Evolutionary conservation across 2,797 vertebrate genomes (phyloP).

Genomic region (Discoglossus pictus): DNA sequence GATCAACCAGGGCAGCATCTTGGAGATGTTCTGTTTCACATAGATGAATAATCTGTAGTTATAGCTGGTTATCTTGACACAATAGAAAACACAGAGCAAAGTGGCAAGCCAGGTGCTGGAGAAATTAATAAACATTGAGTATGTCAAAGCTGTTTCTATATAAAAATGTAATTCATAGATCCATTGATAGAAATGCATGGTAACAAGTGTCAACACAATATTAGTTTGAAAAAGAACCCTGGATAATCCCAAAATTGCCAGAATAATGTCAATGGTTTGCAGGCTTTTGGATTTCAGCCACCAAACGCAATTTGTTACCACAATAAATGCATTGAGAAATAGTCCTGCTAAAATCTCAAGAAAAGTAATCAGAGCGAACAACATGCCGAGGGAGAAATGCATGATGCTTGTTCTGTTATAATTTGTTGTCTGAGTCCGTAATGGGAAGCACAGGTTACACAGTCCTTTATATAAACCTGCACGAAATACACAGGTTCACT

Average conservation of each 20-base stretch:
- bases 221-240: slow-evolving; percentile 1
- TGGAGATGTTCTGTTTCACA: slow-evolving; percentile 60
- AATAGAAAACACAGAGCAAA: slow-evolving; percentile 46
- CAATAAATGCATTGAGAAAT: no score
- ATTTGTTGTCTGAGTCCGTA: no score
- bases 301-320: slow-evolving; percentile 2
- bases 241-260: slow-evolving; percentile 3
- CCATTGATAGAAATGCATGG: no score
- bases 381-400: no score
- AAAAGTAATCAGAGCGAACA: not conserved
- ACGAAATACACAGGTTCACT: no score
- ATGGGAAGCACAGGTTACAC: no score
- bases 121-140: not conserved
- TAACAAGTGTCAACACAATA: no score
- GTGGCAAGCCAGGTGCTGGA: slow-evolving; percentile 46
- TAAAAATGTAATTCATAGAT: no score
- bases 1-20: slow-evolving; percentile 2
- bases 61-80: slow-evolving; percentile 53
- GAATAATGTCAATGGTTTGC: not conserved
- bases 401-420: no score
- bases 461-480: no score
- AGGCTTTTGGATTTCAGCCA: not conserved
- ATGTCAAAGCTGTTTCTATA: not conserved
- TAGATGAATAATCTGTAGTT: slow-evolving; percentile 53
- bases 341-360: not conserved